Percentiles rank a stretch among this genome's conserved stretches.
phyloP scores from a whole-genome alignment of 2,113 vertebrate genomes.

The Gnathonemus longibarbis region DNA sequence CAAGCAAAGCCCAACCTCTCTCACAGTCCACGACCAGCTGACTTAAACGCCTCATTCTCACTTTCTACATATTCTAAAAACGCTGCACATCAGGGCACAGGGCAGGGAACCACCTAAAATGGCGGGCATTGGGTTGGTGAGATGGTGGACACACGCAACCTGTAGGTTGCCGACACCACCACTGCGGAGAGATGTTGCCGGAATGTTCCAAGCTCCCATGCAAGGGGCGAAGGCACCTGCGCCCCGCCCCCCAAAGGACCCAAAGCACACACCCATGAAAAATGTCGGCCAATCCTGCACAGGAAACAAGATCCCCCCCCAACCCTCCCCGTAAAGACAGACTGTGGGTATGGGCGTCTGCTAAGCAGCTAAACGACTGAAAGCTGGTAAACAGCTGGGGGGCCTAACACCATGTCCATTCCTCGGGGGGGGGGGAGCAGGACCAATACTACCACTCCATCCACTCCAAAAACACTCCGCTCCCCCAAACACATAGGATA shows the following conservation, averaged over 20 bases:
- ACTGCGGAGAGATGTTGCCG: not conserved
- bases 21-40: not conserved
- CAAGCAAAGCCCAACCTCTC: not conserved
- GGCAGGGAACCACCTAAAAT: not conserved
- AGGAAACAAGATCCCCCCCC: not conserved
- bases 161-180: not conserved
- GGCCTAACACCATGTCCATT: not conserved
- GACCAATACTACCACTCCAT: not conserved
- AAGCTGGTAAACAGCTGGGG: not conserved
- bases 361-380: slow-evolving; percentile 19
- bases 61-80: not conserved
- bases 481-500: not conserved
- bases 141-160: not conserved
- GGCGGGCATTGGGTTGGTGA: not conserved
- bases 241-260: not conserved
- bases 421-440: not conserved
- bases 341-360: not conserved
- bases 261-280: not conserved
- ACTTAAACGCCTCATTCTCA: not conserved
- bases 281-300: not conserved
- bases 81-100: not conserved
- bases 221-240: not conserved
- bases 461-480: slow-evolving; percentile 1
- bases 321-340: not conserved
- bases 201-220: not conserved